Percentiles rank a stretch among this genome's conserved stretches.
Evolutionary conservation across 2,797 vertebrate genomes (phyloP).

Genomic region (Microchirus variegatus): DNA sequence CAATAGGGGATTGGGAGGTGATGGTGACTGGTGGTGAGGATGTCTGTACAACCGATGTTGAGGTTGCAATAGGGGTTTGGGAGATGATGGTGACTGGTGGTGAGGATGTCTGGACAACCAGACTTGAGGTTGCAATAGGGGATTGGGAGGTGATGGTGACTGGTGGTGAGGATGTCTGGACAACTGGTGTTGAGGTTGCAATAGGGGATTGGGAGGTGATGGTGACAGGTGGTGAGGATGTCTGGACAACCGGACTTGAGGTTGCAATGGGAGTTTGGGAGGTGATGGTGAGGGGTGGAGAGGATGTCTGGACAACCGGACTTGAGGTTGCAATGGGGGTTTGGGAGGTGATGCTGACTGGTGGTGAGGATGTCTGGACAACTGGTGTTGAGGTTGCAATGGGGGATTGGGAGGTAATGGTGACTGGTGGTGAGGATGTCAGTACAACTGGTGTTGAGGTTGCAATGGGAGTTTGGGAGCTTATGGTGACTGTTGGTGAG

Average conservation of each 20-base stretch:
- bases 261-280: neutral
- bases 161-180: neutral
- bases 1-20: neutral
- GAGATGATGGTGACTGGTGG: neutral
- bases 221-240: neutral
- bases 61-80: too few species aligned
- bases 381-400: too few species aligned
- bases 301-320: too few species aligned
- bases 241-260: too few species aligned
- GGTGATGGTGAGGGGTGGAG: neutral
- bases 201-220: neutral
- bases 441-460: too few species aligned
- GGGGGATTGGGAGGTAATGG: neutral
- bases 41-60: too few species aligned
- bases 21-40: neutral
- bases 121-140: too few species aligned
- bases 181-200: too few species aligned
- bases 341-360: neutral
- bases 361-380: too few species aligned
- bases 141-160: neutral
- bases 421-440: neutral
- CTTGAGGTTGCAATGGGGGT: too few species aligned
- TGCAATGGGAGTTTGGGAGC: neutral
- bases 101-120: too few species aligned
- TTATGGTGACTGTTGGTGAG: neutral